A percentile compares a stretch with the other conserved stretches of the same genome.
These are phyloP conservation scores for Triplophysa dalaica DNA, from an alignment of 2,113 vertebrate species.

Conservation along the genomic window DNA sequence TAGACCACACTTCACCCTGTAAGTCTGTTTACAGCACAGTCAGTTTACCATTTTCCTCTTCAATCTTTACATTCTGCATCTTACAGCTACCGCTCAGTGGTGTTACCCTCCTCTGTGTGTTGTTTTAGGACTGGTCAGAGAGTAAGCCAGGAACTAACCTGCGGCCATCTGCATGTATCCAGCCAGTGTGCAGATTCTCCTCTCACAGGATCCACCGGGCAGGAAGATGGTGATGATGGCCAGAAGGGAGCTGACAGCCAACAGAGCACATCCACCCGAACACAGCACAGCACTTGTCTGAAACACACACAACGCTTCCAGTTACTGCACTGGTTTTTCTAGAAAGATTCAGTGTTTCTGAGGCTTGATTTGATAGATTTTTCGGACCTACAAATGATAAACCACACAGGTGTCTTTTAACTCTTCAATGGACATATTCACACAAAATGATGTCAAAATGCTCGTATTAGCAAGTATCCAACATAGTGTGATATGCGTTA, in stretches of 20 bases:
- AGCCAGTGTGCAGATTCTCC: constrained; percentile 85
- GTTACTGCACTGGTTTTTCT: constrained; percentile 1
- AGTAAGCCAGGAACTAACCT: constrained; percentile 71
- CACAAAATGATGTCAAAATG: no score
- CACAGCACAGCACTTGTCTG: constrained; percentile 92
- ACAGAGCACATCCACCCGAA: constrained; percentile 83
- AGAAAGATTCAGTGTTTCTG: background rate
- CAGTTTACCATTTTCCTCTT: no score
- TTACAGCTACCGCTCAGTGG: no score
- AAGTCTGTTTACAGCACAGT: no score
- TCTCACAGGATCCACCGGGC: constrained; percentile 86
- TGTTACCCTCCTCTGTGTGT: background rate
- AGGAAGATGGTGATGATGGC: constrained; percentile 88
- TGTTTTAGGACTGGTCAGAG: background rate
- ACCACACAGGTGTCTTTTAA: no score
- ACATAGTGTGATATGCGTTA: no score
- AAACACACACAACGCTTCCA: constrained; percentile 62
- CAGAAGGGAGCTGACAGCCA: constrained; percentile 88
- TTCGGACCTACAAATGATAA: background rate
- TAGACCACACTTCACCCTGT: no score
- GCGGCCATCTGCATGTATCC: constrained; percentile 94
- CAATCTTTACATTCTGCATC: no score
- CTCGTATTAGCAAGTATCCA: no score
- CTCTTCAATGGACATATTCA: no score
- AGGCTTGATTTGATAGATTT: background rate